A percentile compares a stretch with the other conserved stretches of the same genome.
These are phyloP conservation scores for Hydraecia micacea DNA, from an alignment of 2,888 invertebrate genomes.

Conservation along the genomic window DNA sequence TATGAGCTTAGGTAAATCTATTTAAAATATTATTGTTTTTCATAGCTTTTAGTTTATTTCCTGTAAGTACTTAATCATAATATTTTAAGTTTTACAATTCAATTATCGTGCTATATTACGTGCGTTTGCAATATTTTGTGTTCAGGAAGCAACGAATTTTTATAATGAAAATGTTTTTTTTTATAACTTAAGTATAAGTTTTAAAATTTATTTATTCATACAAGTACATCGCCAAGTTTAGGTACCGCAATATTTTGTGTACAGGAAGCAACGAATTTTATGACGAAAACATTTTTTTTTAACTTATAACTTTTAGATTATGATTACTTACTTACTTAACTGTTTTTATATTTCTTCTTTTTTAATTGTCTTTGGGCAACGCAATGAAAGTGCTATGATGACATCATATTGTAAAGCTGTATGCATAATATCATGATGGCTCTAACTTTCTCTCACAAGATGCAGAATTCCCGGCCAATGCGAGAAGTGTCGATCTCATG, in stretches of 20 bases:
- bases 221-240: neutral
- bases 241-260: neutral
- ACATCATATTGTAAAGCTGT: conserved; percentile 17
- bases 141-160: neutral
- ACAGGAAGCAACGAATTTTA: neutral
- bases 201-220: neutral
- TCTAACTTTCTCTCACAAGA: conserved; percentile 40
- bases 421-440: neutral
- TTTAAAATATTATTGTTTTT: conserved; percentile 13
- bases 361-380: conserved; percentile 16
- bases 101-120: conserved; percentile 1
- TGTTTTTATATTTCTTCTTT: neutral
- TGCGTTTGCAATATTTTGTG: neutral
- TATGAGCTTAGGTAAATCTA: conserved; percentile 33
- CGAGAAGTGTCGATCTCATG: conserved; percentile 22
- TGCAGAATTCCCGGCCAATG: conserved; percentile 18
- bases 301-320: neutral
- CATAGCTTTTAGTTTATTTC: conserved; percentile 1
- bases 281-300: neutral
- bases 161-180: neutral
- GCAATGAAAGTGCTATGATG: conserved; percentile 20
- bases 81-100: conserved; percentile 1
- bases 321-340: neutral
- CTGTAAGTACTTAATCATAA: neutral
- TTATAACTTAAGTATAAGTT: neutral